Percentiles rank a stretch among this genome's conserved stretches.
These are phyloP conservation scores for Microplitis deprimator DNA, from an alignment of 2,888 invertebrate species.

Conservation along the genomic window DNA sequence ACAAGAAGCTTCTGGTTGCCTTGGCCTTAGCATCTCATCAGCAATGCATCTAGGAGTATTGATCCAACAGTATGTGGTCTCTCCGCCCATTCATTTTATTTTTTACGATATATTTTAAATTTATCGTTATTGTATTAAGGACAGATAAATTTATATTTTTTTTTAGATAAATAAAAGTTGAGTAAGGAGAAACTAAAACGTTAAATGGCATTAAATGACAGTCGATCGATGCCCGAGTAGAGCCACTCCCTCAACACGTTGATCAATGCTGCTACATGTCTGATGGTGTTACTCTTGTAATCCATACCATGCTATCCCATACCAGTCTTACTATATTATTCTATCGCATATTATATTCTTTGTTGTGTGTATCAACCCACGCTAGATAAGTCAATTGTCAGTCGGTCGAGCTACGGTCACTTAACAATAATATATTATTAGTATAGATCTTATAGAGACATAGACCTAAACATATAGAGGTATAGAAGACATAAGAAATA, in stretches of 20 bases:
- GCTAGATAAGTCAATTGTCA: neutral
- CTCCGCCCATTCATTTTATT: slow-evolving; percentile 11
- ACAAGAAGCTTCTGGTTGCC: neutral
- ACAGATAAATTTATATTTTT: slow-evolving; percentile 2
- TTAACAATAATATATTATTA: neutral
- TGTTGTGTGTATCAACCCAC: neutral
- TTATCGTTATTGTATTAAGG: neutral
- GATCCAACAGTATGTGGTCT: slow-evolving; percentile 21
- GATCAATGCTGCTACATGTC: slow-evolving; percentile 21
- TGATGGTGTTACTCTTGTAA: neutral
- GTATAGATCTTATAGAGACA: neutral
- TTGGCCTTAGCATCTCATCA: slow-evolving; percentile 18
- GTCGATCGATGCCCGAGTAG: slow-evolving; percentile 28
- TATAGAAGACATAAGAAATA: neutral
- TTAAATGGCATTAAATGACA: slow-evolving; percentile 26
- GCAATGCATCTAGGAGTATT: slow-evolving; percentile 16
- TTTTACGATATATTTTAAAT: neutral
- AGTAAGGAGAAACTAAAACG: neutral
- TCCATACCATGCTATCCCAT: slow-evolving; percentile 6
- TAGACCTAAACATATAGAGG: neutral
- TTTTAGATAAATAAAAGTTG: slow-evolving; percentile 16
- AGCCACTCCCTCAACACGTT: slow-evolving; percentile 32
- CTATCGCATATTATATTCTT: slow-evolving; percentile 1
- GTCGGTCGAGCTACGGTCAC: neutral
- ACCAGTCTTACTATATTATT: neutral